Conservation (phyloP, 2,113 vertebrate species). For the Mesembrinibis cayennensis region DNA sequence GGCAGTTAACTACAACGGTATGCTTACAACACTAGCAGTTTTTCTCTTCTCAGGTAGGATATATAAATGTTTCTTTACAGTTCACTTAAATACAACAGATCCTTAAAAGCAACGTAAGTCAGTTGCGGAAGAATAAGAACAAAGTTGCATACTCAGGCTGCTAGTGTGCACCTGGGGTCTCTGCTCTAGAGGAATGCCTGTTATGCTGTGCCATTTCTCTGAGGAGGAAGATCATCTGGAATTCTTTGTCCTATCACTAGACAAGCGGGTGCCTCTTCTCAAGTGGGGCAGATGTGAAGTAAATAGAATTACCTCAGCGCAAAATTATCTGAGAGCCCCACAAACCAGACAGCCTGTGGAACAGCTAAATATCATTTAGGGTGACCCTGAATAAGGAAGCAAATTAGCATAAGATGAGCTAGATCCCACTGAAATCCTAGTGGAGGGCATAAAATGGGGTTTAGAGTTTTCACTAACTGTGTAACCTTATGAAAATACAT, state of each 20-base stretch:
- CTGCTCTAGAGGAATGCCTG: constrained; percentile 10
- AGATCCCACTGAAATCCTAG: background rate
- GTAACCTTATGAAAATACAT: background rate
- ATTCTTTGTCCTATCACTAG: constrained; percentile 1
- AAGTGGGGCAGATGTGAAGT: background rate
- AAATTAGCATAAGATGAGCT: background rate
- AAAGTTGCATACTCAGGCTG: background rate
- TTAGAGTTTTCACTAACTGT: background rate
- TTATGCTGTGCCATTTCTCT: background rate
- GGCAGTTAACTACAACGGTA: background rate
- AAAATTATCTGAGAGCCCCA: background rate
- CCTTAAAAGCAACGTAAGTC: background rate
- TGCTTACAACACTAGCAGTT: background rate
- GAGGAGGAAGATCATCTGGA: constrained; percentile 3
- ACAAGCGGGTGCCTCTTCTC: constrained; percentile 16
- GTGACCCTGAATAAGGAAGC: background rate
- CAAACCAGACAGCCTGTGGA: background rate
- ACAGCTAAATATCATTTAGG: background rate
- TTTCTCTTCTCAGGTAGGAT: background rate
- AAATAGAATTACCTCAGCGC: background rate
- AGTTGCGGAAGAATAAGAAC: background rate
- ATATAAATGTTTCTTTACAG: background rate
- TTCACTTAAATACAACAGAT: background rate
- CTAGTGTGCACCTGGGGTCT: background rate
- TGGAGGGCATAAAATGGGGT: background rate